A percentile compares a stretch with the other conserved stretches of the same genome.
phyloP scores from a whole-genome alignment of 2,113 vertebrate species.

The Elephantulus edwardii region DNA sequence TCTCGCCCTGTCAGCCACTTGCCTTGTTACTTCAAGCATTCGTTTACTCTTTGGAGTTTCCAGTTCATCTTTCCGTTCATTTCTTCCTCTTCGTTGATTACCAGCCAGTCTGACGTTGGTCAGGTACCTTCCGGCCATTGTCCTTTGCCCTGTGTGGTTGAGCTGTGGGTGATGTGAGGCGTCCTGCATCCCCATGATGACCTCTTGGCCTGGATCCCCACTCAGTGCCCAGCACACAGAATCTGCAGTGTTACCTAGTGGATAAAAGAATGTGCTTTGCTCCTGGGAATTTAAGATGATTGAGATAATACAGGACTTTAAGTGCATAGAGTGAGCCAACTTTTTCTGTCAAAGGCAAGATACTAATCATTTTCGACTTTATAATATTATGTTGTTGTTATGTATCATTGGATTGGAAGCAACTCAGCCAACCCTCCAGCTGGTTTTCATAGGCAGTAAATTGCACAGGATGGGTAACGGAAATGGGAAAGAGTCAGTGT shows the following conservation, averaged over 20 bases:
- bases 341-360: background rate
- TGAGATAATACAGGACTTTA: background rate
- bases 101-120: background rate
- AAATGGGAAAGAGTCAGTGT: no score
- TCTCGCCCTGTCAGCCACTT: background rate
- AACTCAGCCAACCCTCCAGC: no score
- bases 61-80: background rate
- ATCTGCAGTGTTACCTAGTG: no score
- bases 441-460: no score
- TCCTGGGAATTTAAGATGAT: background rate
- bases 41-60: slow-evolving; percentile 24
- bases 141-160: background rate
- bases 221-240: background rate
- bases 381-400: no score
- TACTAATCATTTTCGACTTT: background rate
- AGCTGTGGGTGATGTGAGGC: background rate
- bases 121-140: background rate
- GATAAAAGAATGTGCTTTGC: background rate
- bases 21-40: slow-evolving; percentile 9
- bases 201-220: background rate
- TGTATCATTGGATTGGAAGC: no score
- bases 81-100: background rate
- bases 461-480: no score
- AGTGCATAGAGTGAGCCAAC: background rate
- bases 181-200: background rate